Percentiles rank a stretch among this genome's conserved stretches.
Evolutionary conservation across 2,113 vertebrate species (phyloP).

Genomic region (Daubentonia madagascariensis): DNA sequence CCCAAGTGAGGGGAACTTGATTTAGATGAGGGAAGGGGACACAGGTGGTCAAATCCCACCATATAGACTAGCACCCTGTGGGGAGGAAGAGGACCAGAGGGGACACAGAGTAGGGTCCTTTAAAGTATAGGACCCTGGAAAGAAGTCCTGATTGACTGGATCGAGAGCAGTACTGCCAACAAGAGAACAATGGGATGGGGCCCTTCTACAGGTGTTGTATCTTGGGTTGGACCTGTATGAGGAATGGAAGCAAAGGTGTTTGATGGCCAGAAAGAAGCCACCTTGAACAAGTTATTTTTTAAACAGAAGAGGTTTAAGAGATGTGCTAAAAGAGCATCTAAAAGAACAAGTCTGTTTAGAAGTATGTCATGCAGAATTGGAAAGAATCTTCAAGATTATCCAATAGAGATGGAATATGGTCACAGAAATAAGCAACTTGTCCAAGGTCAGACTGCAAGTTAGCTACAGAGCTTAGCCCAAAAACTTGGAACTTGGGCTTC

Average conservation of each 20-base stretch:
- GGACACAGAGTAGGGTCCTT: neutral
- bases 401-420: conserved; percentile 6
- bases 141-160: neutral
- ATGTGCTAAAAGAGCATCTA: neutral
- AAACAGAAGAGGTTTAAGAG: neutral
- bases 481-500: neutral
- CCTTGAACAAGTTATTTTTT: neutral
- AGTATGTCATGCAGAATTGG: neutral
- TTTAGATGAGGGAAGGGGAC: neutral
- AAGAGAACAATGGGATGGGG: neutral
- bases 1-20: neutral
- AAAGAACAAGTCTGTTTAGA: neutral
- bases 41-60: neutral
- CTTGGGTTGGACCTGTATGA: neutral
- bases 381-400: neutral
- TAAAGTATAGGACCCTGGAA: neutral
- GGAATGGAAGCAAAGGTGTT: neutral
- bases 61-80: neutral
- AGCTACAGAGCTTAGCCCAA: neutral
- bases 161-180: neutral
- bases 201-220: neutral
- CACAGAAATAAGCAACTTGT: neutral
- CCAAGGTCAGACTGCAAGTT: neutral
- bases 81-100: neutral
- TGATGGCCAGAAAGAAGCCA: neutral